Percentiles rank a stretch among this genome's conserved stretches.
Conservation (phyloP, 2,797 vertebrate genomes). For the Psittacula echo region DNA sequence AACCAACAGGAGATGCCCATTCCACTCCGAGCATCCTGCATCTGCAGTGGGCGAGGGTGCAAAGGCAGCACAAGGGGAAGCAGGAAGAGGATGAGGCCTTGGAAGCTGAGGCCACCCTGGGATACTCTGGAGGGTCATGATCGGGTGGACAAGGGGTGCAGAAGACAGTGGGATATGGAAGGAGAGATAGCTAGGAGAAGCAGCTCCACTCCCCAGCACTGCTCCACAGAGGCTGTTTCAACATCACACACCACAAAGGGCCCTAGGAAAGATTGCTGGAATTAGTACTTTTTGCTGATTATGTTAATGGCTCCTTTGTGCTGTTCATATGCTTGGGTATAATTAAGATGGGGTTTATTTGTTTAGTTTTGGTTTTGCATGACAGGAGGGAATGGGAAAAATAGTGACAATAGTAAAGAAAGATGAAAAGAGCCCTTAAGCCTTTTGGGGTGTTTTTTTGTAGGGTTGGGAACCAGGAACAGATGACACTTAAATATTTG, state of each 20-base stretch:
- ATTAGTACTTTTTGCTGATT: constrained; percentile 63
- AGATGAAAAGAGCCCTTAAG: not conserved
- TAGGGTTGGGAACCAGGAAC: not conserved
- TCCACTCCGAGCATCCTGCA: not conserved
- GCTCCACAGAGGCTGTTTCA: not conserved
- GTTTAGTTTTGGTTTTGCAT: constrained; percentile 13
- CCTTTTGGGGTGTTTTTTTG: not conserved
- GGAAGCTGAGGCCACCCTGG: not conserved
- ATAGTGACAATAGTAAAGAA: not conserved
- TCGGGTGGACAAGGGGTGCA: not conserved
- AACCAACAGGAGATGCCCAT: not conserved
- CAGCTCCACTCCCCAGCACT: not conserved
- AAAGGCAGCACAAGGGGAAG: not conserved
- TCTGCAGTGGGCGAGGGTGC: not conserved
- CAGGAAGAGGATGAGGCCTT: not conserved
- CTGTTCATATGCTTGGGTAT: constrained; percentile 2
- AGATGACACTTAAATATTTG: constrained; percentile 10
- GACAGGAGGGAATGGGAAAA: not conserved
- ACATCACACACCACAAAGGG: not conserved
- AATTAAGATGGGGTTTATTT: constrained; percentile 57
- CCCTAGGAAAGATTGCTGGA: not conserved
- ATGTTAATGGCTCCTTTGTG: constrained; percentile 56
- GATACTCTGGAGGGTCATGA: not conserved
- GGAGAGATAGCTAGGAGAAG: not conserved
- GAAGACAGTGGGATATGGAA: not conserved